Percentiles rank a stretch among this genome's conserved stretches.
Evolutionary conservation across 2,888 invertebrate genomes (phyloP).

Genomic region (Cataglyphis cursor): DNA sequence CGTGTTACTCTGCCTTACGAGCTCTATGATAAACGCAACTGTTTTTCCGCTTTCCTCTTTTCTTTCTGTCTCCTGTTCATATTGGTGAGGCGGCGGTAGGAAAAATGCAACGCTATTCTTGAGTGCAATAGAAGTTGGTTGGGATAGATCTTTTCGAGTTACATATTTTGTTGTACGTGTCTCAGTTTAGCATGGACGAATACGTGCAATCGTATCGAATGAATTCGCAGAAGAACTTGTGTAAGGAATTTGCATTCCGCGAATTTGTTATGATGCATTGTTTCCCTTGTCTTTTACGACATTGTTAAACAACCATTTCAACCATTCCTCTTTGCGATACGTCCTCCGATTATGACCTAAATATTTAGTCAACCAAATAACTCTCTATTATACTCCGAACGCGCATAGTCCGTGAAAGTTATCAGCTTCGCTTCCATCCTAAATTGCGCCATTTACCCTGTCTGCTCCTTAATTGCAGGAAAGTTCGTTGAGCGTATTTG

Average conservation of each 20-base stretch:
- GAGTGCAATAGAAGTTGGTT: conserved; percentile 30
- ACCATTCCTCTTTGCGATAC: neutral
- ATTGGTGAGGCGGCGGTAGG: conserved; percentile 24
- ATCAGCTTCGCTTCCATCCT: conserved; percentile 22
- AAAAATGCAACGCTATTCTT: conserved; percentile 54
- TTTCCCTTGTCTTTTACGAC: neutral
- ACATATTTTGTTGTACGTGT: conserved; percentile 1
- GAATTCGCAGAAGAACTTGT: conserved; percentile 29
- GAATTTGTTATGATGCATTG: neutral
- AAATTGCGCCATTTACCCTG: conserved; percentile 35
- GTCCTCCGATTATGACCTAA: neutral
- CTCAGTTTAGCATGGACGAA: neutral
- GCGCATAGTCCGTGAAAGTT: neutral
- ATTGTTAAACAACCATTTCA: neutral
- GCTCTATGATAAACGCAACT: conserved; percentile 72
- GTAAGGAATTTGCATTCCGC: neutral
- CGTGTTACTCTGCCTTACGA: conserved; percentile 44
- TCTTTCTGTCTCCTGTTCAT: neutral
- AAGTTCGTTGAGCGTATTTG: conserved; percentile 42
- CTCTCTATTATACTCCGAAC: neutral
- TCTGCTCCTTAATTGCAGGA: conserved; percentile 45
- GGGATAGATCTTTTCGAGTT: conserved; percentile 37
- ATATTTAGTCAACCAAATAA: neutral
- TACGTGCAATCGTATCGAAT: conserved; percentile 40
- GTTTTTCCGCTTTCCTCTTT: conserved; percentile 66